Conservation (phyloP, 2,113 vertebrate species). For the Zonotrichia leucophrys region DNA sequence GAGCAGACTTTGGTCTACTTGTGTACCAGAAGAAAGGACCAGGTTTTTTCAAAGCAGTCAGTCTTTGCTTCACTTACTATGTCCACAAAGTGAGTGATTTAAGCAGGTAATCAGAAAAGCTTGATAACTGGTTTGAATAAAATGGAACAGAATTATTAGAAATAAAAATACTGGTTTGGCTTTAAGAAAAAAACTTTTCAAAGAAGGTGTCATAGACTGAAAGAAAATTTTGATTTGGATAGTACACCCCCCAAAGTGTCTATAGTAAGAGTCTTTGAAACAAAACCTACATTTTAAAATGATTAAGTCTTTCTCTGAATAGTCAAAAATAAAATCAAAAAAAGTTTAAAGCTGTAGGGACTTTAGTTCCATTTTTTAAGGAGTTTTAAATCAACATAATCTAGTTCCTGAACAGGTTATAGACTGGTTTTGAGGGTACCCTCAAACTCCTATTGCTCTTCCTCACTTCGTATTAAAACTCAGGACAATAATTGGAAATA, state of each 20-base stretch:
- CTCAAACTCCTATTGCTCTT: neutral
- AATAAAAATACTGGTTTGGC: neutral
- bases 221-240: neutral
- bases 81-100: neutral
- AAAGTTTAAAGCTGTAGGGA: neutral
- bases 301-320: fast-evolving
- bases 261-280: neutral
- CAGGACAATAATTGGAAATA: neutral
- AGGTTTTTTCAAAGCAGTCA: neutral
- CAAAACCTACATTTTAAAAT: neutral
- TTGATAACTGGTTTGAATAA: neutral
- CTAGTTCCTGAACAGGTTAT: neutral
- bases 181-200: neutral
- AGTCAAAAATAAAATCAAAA: neutral
- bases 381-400: neutral
- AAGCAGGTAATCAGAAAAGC: neutral
- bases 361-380: neutral
- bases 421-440: neutral
- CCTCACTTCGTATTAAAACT: neutral
- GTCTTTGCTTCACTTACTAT: neutral
- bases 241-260: neutral
- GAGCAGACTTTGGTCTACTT: neutral
- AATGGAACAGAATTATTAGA: neutral
- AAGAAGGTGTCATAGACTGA: neutral
- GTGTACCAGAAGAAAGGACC: neutral